phyloP scores from a whole-genome alignment of 2,797 vertebrate species.

The Anomalospiza imberbis region DNA sequence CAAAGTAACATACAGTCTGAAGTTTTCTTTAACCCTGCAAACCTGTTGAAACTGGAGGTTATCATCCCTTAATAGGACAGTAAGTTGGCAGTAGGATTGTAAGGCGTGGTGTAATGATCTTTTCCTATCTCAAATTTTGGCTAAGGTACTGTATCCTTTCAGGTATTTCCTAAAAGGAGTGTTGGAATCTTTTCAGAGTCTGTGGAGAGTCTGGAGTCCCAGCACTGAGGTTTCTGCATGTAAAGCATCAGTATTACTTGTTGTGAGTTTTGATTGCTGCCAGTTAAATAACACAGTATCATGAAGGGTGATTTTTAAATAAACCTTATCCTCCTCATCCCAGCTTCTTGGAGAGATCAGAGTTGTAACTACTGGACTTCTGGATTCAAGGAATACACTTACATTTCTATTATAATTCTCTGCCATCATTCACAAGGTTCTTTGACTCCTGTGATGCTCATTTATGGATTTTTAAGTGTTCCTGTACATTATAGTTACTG shows the following conservation, averaged over 20 bases:
- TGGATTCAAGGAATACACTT: neutral
- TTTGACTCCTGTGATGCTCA: neutral
- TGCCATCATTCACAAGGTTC: neutral
- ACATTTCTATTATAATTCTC: neutral
- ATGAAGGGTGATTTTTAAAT: neutral
- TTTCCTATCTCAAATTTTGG: neutral
- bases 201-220: neutral
- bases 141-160: neutral
- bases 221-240: neutral
- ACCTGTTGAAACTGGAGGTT: neutral
- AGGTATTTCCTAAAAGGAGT: neutral
- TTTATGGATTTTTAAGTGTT: neutral
- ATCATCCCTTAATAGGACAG: neutral
- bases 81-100: neutral
- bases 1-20: neutral
- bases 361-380: neutral
- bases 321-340: neutral
- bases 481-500: neutral
- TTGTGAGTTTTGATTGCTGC: neutral
- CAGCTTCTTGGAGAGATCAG: neutral
- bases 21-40: neutral
- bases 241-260: neutral
- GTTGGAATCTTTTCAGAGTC: neutral
- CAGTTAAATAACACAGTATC: neutral
- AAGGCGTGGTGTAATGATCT: neutral